These are phyloP conservation scores for Psylliodes chrysocephalus DNA, from an alignment of 2,888 invertebrate genomes.

Conservation along the genomic window DNA sequence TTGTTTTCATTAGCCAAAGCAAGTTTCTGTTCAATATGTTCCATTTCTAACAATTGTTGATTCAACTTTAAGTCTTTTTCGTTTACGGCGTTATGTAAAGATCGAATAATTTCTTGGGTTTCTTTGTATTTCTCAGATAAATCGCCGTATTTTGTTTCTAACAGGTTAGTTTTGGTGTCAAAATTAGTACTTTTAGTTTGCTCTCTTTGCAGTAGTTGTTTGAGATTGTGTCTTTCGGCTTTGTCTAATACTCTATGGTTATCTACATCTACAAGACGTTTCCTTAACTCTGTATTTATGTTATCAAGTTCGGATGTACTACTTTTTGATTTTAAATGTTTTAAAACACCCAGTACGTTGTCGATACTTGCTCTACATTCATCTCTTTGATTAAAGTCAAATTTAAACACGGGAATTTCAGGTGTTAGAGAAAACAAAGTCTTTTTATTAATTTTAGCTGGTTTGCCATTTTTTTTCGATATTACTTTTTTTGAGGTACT, in stretches of 20 bases:
- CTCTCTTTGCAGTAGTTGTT: constrained; percentile 74
- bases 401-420: constrained; percentile 50
- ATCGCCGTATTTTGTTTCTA: constrained; percentile 72
- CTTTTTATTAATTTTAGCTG: constrained; percentile 39
- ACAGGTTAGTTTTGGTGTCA: constrained; percentile 73
- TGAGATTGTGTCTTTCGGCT: constrained; percentile 65
- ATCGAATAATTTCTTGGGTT: constrained; percentile 64
- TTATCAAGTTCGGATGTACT: constrained; percentile 72
- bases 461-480: constrained; percentile 41
- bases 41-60: constrained; percentile 73
- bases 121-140: constrained; percentile 73
- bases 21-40: constrained; percentile 70
- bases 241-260: constrained; percentile 75
- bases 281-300: constrained; percentile 73
- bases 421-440: constrained; percentile 28
- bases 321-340: constrained; percentile 73
- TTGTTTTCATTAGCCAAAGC: constrained; percentile 70
- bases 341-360: constrained; percentile 68
- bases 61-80: constrained; percentile 73
- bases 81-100: constrained; percentile 62
- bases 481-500: constrained; percentile 47
- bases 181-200: constrained; percentile 73
- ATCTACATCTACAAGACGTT: constrained; percentile 75
- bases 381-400: constrained; percentile 73
- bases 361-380: constrained; percentile 74